Evolutionary conservation across 2,113 vertebrate species (phyloP), one percentile per base, ranked within the genome.

Genomic region (Microtus ochrogaster): DNA sequence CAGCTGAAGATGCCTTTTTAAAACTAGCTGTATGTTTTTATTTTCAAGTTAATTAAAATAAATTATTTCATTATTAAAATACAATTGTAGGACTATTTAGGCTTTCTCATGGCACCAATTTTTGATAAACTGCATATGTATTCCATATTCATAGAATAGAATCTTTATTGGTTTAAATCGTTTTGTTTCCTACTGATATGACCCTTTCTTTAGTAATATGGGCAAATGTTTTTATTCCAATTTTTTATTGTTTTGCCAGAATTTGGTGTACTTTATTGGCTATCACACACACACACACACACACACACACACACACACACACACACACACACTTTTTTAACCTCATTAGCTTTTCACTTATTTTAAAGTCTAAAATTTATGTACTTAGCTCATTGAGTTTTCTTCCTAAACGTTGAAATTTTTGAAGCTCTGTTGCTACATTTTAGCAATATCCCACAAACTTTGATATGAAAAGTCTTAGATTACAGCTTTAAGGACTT

Each of bases 201-300:
- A 70, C 12, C 0, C 2, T 13, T 95, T 52, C 76, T 61, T 95
- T 82, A 72, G 7, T 65, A 78, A 68, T 68, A 66, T 63, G 24
- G 70, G 12, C 30, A 61, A n/a, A 61, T 41, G 92, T 76, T 76
- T 41, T 92, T 26, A 68, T 95, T 36, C 72, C 8, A 30, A 89
- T 92, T 94, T 70, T 63, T 95, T 86, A 83, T 41, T 85, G 61
- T 77, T 86, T 86, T 95, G n/a, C 44, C 16, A 63, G 26, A 92
- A 86, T 24, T 65, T 77, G 3, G 11, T 82, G 7, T 87, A n/a
- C 24, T 77, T 82, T 77, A 44, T 89, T 95, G 55, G 4, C 47
- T 92, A 11, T 49, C 26, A 24, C 12, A 63, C 17, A 39, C 26
- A 68, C 39, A 87, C 44, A 90, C 63, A 13, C 19, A 74, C 26